These are phyloP conservation scores for Amphiprion ocellaris DNA, from an alignment of 2,113 vertebrate species.

Conservation along the genomic window DNA sequence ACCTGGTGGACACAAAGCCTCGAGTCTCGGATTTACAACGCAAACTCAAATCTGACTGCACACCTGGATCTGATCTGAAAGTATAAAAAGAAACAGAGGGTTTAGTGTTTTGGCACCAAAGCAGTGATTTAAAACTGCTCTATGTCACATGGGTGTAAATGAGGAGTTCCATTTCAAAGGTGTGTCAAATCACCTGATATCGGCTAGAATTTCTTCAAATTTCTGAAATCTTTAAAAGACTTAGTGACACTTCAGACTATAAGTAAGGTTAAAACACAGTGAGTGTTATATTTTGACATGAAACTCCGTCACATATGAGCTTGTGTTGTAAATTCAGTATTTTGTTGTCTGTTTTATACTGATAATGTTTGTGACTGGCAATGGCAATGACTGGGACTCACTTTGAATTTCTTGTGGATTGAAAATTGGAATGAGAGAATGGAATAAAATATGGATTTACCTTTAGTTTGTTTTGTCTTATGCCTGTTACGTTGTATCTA, in stretches of 20 bases:
- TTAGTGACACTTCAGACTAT: background rate
- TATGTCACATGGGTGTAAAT: conserved; percentile 35
- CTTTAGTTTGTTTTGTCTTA: conserved; percentile 28
- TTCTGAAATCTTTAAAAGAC: background rate
- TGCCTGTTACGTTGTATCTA: background rate
- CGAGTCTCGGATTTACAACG: conserved; percentile 36
- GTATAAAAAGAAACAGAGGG: background rate
- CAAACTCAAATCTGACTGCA: conserved; percentile 37
- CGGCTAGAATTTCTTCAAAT: background rate
- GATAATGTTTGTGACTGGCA: conserved; percentile 49
- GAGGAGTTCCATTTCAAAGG: conserved; percentile 45
- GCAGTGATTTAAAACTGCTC: conserved; percentile 24
- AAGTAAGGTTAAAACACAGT: background rate
- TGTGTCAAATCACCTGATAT: background rate
- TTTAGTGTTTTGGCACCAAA: background rate
- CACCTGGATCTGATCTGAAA: background rate
- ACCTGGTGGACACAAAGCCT: conserved; percentile 55
- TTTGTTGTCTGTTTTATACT: conserved; percentile 67
- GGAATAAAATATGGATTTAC: conserved; percentile 75
- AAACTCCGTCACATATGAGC: conserved; percentile 45
- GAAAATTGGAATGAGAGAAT: conserved; percentile 62
- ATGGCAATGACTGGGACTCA: conserved; percentile 40
- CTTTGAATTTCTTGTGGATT: conserved; percentile 53
- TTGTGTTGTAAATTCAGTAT: conserved; percentile 48
- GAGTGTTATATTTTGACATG: conserved; percentile 42